Percentiles rank a stretch among this genome's conserved stretches.
These are phyloP conservation scores for Margarornis squamiger DNA, from an alignment of 2,797 vertebrate species.

Conservation along the genomic window DNA sequence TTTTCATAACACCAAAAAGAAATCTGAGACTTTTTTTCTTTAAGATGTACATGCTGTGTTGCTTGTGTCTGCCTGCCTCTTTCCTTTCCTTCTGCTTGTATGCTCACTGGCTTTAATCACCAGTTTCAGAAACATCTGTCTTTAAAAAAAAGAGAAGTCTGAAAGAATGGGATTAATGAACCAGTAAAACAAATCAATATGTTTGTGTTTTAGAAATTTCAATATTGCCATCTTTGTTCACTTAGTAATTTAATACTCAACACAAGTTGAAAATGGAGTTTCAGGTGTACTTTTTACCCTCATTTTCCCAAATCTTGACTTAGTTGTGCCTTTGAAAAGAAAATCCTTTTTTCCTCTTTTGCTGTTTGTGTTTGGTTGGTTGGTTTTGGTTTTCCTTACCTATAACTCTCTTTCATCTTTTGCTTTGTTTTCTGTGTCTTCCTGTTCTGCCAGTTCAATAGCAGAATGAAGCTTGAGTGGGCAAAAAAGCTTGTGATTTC, in stretches of 20 bases:
- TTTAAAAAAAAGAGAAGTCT: background rate
- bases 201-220: background rate
- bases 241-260: background rate
- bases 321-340: background rate
- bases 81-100: background rate
- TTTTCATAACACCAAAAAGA: background rate
- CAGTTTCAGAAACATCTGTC: background rate
- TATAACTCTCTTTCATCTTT: background rate
- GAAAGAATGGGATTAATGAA: background rate
- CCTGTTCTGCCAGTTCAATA: background rate
- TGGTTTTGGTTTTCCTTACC: background rate
- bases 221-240: background rate
- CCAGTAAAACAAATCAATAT: background rate
- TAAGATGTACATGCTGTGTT: fast-evolving
- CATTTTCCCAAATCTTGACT: background rate
- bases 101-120: background rate
- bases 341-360: background rate
- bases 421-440: background rate
- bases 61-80: background rate
- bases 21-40: background rate
- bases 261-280: background rate
- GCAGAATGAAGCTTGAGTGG: background rate
- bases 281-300: background rate
- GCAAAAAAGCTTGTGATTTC: background rate
- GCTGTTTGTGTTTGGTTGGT: background rate